Conservation (phyloP, 2,797 vertebrate species). For the Anguilla obscura region DNA sequence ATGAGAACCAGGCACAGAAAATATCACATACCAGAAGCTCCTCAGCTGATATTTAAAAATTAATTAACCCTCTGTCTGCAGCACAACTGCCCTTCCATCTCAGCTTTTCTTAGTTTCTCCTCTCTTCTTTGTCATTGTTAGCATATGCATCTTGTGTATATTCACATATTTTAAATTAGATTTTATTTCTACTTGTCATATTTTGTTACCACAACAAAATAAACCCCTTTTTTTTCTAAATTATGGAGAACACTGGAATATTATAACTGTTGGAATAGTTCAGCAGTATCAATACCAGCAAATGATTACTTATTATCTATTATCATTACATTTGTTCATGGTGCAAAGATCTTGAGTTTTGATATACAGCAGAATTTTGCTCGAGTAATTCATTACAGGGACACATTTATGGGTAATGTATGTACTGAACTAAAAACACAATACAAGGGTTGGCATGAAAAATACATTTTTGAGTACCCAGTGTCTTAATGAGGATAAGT, state of each 20-base stretch:
- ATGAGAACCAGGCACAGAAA: slow-evolving; percentile 66
- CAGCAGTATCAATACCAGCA: neutral
- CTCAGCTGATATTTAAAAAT: slow-evolving; percentile 67
- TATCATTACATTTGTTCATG: slow-evolving; percentile 48
- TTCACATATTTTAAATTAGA: neutral
- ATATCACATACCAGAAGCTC: slow-evolving; percentile 70
- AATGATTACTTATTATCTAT: too few species aligned
- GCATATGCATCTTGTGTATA: neutral
- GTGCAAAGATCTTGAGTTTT: slow-evolving; percentile 50
- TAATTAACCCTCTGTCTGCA: slow-evolving; percentile 69
- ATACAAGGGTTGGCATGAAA: neutral
- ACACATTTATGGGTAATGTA: neutral
- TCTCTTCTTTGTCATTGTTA: slow-evolving; percentile 58
- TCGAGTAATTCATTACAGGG: neutral
- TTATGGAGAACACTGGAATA: neutral
- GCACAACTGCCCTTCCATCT: slow-evolving; percentile 53
- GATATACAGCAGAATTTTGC: neutral
- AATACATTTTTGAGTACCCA: neutral
- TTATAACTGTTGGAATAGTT: neutral
- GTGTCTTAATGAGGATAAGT: neutral
- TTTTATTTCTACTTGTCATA: neutral
- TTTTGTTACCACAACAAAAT: neutral
- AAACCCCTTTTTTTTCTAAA: neutral
- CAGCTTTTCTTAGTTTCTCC: slow-evolving; percentile 50
- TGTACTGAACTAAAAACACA: neutral